These are phyloP conservation scores for Athrips mouffetella DNA, from an alignment of 2,888 invertebrate genomes.

Conservation along the genomic window DNA sequence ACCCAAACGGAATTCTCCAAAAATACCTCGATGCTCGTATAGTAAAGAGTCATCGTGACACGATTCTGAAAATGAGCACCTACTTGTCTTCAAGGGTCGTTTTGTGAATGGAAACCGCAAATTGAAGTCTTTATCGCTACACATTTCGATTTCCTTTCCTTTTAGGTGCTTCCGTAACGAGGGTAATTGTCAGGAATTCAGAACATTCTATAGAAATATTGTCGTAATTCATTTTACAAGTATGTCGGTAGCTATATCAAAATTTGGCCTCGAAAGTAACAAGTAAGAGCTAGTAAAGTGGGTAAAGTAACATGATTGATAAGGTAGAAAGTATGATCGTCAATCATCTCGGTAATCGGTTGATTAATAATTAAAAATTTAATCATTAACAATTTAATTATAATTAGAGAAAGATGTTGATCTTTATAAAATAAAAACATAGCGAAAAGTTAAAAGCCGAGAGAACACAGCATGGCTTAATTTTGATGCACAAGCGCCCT, in stretches of 20 bases:
- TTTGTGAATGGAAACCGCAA: conserved; percentile 9
- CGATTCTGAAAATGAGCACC: neutral
- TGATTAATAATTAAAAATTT: no score
- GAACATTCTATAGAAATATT: no score
- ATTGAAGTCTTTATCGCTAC: conserved; percentile 9
- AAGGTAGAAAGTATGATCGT: neutral
- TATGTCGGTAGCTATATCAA: no score
- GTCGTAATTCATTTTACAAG: no score
- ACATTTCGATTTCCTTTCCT: conserved; percentile 10
- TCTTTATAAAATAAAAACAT: no score
- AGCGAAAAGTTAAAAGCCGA: no score
- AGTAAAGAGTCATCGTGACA: neutral
- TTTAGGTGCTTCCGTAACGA: neutral
- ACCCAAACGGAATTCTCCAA: neutral
- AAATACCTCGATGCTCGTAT: neutral
- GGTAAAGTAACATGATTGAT: neutral
- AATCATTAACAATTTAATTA: no score
- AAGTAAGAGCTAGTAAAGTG: conserved; percentile 13
- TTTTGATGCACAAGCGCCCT: no score
- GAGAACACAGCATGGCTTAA: no score
- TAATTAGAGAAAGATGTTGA: no score
- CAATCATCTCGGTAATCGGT: no score
- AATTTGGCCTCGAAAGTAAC: neutral
- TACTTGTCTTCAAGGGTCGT: neutral
- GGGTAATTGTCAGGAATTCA: no score